Percentiles rank a stretch among this genome's conserved stretches.
phyloP scores from a whole-genome alignment of 2,888 invertebrate genomes.

The Lasioglossum zephyrum region DNA sequence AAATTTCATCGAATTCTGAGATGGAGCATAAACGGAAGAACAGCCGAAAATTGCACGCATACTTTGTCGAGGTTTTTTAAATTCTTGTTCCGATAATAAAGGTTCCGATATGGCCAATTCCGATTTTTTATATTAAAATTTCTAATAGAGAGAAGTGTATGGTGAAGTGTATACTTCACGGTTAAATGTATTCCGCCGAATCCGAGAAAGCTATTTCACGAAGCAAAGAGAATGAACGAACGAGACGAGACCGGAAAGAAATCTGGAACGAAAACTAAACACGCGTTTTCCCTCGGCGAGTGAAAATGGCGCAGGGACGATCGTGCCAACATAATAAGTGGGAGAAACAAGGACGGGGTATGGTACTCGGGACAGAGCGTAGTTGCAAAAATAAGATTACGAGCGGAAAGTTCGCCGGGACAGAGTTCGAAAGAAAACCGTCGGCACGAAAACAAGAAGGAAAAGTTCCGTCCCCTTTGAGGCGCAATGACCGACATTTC shows the following conservation, averaged over 20 bases:
- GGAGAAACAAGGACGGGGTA: constrained; percentile 16
- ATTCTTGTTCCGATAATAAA: too few species aligned
- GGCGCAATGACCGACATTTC: constrained; percentile 42
- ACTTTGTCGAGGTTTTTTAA: too few species aligned
- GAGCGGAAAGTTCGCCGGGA: constrained; percentile 15
- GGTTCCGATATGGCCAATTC: too few species aligned
- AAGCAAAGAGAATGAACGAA: too few species aligned
- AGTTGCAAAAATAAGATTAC: constrained; percentile 56
- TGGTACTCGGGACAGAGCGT: constrained; percentile 33
- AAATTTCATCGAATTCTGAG: too few species aligned
- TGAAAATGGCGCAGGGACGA: constrained; percentile 9
- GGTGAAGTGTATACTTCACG: too few species aligned
- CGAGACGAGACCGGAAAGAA: neutral
- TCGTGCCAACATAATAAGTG: constrained; percentile 33
- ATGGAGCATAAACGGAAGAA: too few species aligned
- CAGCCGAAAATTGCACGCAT: neutral
- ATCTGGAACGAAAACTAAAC: neutral
- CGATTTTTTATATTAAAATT: too few species aligned
- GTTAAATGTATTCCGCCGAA: too few species aligned
- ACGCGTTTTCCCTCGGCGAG: neutral
- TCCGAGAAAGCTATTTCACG: too few species aligned
- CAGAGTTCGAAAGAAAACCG: constrained; percentile 28
- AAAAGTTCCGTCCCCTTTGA: constrained; percentile 21
- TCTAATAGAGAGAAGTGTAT: too few species aligned
- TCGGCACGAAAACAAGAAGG: constrained; percentile 33